phyloP scores from a whole-genome alignment of 2,888 invertebrate species.

The Allacma fusca region DNA sequence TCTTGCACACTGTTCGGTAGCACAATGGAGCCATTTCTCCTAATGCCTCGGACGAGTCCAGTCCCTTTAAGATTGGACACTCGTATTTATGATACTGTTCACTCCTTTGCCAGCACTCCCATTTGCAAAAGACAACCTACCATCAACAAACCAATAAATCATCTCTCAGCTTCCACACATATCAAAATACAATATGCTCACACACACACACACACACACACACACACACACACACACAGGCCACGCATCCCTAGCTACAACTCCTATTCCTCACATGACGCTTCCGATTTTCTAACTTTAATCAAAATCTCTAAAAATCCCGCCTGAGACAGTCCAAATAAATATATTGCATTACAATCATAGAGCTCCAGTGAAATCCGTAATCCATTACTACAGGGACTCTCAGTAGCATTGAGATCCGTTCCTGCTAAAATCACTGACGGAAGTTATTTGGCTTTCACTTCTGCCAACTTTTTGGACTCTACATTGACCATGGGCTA shows the following conservation, averaged over 20 bases:
- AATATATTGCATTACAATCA: too few species aligned
- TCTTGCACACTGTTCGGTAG: conserved; percentile 58
- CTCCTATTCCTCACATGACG: neutral
- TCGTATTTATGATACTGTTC: conserved; percentile 65
- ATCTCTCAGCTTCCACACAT: conserved; percentile 17
- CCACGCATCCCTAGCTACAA: neutral
- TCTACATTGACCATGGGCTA: too few species aligned
- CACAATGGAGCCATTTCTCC: conserved; percentile 62
- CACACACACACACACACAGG: neutral
- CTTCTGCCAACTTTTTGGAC: too few species aligned
- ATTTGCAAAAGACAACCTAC: conserved; percentile 65
- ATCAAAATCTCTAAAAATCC: too few species aligned
- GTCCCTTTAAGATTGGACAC: conserved; percentile 62
- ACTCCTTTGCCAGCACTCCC: conserved; percentile 63
- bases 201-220: neutral
- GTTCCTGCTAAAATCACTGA: too few species aligned
- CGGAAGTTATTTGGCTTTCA: too few species aligned
- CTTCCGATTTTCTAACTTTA: neutral
- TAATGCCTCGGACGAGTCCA: conserved; percentile 57
- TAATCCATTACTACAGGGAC: too few species aligned
- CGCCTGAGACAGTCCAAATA: too few species aligned
- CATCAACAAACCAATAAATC: conserved; percentile 43
- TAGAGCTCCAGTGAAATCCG: too few species aligned
- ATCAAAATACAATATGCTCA: neutral
- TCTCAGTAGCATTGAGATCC: too few species aligned